Evolutionary conservation across 2,797 vertebrate species (phyloP).

Genomic region (Corythornis leucogaster): DNA sequence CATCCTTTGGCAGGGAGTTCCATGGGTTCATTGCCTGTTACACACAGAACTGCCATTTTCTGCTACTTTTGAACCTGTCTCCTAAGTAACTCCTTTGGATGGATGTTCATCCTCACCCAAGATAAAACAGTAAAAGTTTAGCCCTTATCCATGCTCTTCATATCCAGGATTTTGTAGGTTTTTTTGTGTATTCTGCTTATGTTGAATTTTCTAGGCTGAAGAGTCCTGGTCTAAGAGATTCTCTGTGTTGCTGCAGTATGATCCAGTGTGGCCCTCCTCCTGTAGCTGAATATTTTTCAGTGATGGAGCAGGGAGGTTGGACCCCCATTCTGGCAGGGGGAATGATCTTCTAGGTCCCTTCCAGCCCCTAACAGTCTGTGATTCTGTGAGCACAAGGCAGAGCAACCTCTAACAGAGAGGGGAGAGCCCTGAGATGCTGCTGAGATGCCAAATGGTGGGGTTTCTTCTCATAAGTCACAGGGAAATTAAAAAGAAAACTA

Average conservation of each 20-base stretch:
- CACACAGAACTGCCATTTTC: background rate
- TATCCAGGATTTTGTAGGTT: background rate
- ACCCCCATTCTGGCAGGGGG: no score
- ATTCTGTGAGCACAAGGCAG: background rate
- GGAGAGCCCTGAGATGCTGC: accelerated
- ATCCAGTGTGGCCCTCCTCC: background rate
- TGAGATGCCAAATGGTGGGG: background rate
- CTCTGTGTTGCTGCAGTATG: background rate
- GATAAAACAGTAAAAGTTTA: background rate
- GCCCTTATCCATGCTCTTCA: background rate
- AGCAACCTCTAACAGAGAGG: background rate
- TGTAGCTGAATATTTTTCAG: background rate
- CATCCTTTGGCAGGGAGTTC: background rate
- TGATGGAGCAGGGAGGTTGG: no score
- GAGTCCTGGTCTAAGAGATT: background rate
- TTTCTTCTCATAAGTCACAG: background rate
- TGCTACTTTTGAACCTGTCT: background rate
- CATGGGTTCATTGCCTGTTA: background rate
- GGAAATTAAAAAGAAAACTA: background rate
- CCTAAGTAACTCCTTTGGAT: background rate
- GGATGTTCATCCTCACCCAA: background rate
- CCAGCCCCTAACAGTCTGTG: no score
- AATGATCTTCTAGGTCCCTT: no score
- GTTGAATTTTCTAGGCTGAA: background rate
- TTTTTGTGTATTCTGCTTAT: background rate